Evolutionary conservation across 1,140 invertebrate species (phyloP).

Genomic region (Zaprionus camerounensis): DNA sequence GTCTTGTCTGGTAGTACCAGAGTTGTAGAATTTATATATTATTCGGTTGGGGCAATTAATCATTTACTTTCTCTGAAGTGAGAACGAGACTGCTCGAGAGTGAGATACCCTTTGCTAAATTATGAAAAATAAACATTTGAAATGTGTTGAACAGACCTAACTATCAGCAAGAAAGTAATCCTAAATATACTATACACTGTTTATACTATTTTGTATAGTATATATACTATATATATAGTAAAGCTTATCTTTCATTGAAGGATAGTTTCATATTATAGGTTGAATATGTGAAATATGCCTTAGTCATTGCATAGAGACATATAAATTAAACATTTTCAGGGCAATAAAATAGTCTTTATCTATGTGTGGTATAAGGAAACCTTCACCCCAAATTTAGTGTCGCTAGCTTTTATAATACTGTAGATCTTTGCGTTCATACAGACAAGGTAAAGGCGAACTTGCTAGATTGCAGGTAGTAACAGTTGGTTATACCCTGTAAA

Average conservation of each 20-base stretch:
- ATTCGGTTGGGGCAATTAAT: background rate
- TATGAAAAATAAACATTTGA: background rate
- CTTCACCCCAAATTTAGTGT: background rate
- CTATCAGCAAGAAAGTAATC: background rate
- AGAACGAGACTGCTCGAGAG: background rate
- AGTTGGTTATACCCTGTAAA: too few relatives aligned
- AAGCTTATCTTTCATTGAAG: too few relatives aligned
- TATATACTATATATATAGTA: too few relatives aligned
- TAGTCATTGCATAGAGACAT: too few relatives aligned
- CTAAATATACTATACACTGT: too few relatives aligned
- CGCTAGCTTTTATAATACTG: background rate
- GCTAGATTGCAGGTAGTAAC: too few relatives aligned
- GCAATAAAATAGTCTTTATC: background rate
- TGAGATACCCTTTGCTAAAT: background rate
- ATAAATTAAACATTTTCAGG: too few relatives aligned
- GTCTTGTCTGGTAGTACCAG: background rate
- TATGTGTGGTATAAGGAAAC: background rate
- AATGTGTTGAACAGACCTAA: background rate
- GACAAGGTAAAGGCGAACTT: background rate
- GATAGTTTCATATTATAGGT: too few relatives aligned
- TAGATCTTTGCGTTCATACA: background rate
- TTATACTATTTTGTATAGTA: too few relatives aligned
- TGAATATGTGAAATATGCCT: too few relatives aligned
- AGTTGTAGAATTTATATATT: background rate
- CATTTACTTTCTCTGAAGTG: background rate